Conservation (phyloP, 1,140 invertebrate species). For the Eumeta japonica region DNA sequence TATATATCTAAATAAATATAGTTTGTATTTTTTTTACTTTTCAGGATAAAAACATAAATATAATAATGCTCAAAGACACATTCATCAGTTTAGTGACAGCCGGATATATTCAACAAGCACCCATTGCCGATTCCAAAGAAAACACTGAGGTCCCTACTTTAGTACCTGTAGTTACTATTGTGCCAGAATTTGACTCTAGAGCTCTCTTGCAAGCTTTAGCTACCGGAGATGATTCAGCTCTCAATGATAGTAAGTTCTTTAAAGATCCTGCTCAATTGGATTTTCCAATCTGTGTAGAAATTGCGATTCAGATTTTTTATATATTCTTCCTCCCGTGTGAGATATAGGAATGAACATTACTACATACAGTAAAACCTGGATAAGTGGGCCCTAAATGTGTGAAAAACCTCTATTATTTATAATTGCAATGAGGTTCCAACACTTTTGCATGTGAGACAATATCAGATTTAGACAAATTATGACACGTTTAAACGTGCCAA, state of each 20-base stretch:
- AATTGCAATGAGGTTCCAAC: no score
- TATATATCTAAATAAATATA: slow-evolving; percentile 22
- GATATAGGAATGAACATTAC: no score
- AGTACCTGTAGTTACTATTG: slow-evolving; percentile 41
- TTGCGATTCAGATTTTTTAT: no score
- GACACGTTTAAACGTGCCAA: no score
- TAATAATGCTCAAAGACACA: slow-evolving; percentile 41
- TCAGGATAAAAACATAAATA: slow-evolving; percentile 47
- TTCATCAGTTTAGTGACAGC: slow-evolving; percentile 49
- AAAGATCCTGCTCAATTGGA: no score
- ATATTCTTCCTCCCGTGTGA: no score
- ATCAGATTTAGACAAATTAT: no score
- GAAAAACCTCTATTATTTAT: no score
- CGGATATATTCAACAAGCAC: slow-evolving; percentile 43
- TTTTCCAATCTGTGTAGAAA: no score
- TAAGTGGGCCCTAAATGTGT: no score
- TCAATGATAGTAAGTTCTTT: slow-evolving; percentile 42
- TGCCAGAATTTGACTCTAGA: slow-evolving; percentile 54
- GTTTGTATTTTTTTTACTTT: slow-evolving; percentile 16
- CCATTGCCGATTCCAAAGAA: slow-evolving; percentile 36
- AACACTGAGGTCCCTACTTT: slow-evolving; percentile 37
- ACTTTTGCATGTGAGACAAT: no score
- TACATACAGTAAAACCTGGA: no score
- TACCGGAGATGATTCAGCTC: slow-evolving; percentile 20
- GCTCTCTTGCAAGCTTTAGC: slow-evolving; percentile 30